Evolutionary conservation across 2,888 invertebrate genomes (phyloP).

Genomic region (Elmis aenea): DNA sequence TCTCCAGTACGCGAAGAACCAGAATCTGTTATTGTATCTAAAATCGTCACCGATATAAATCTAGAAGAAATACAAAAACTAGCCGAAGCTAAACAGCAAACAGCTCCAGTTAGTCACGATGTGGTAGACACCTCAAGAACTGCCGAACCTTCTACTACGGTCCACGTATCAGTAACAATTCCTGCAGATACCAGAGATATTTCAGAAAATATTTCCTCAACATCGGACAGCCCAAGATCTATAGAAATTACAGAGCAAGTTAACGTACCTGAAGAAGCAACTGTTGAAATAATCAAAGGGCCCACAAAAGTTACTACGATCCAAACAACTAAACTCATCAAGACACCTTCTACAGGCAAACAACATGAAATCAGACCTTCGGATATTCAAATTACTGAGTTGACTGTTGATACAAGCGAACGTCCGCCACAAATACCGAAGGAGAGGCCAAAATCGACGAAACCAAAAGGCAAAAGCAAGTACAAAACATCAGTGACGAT

Average conservation of each 20-base stretch:
- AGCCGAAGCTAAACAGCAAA: conserved; percentile 13
- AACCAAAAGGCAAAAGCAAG: conserved; percentile 39
- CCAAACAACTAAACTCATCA: no score
- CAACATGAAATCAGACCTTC: conserved; percentile 11
- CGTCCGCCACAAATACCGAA: conserved; percentile 1
- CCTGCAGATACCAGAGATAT: conserved; percentile 12
- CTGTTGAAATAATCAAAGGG: neutral
- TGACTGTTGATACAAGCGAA: conserved; percentile 12
- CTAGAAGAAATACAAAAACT: conserved; percentile 30
- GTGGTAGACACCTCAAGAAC: conserved; percentile 3
- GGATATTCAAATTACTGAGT: conserved; percentile 10
- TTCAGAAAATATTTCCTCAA: neutral
- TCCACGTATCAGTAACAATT: conserved; percentile 27
- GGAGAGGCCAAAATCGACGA: conserved; percentile 13
- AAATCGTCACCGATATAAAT: conserved; percentile 35
- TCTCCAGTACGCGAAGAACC: conserved; percentile 28
- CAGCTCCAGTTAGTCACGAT: conserved; percentile 2
- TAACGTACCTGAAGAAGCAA: no score
- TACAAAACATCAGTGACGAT: conserved; percentile 50
- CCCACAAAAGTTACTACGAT: no score
- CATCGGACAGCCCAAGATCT: conserved; percentile 3
- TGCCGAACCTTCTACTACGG: conserved; percentile 17
- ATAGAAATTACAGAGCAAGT: no score
- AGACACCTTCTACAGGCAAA: no score
- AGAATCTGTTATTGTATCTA: conserved; percentile 30